These are phyloP conservation scores for Labia minor DNA, from an alignment of 2,888 invertebrate genomes.

Conservation along the genomic window DNA sequence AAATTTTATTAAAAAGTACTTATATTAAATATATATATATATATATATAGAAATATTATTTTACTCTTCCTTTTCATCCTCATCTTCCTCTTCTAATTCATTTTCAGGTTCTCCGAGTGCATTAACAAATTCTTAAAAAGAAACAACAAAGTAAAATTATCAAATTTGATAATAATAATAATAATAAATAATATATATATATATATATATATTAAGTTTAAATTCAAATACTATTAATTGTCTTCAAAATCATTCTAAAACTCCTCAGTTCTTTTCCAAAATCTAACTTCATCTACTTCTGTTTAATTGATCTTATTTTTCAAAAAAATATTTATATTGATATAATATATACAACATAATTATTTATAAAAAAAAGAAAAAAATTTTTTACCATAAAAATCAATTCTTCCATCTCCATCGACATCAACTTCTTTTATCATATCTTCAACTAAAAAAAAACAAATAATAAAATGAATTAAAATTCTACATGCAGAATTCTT, in stretches of 20 bases:
- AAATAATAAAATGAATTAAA: not conserved
- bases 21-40: no score
- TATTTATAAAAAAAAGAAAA: no score
- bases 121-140: slow-evolving; percentile 60
- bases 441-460: slow-evolving; percentile 65
- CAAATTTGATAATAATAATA: not conserved
- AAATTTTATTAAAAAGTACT: no score
- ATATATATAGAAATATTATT: no score
- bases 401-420: slow-evolving; percentile 86
- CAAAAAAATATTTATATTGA: no score
- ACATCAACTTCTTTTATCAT: slow-evolving; percentile 95
- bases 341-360: no score
- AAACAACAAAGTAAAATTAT: slow-evolving; percentile 9
- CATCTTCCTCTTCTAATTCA: slow-evolving; percentile 64
- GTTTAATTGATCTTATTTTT: no score
- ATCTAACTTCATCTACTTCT: no score
- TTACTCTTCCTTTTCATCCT: slow-evolving; percentile 48
- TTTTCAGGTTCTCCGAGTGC: slow-evolving; percentile 70
- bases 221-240: no score
- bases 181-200: not conserved
- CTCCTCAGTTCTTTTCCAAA: no score
- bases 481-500: no score
- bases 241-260: no score
- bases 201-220: not conserved
- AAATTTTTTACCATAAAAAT: slow-evolving; percentile 71